A percentile compares a stretch with the other conserved stretches of the same genome.
Evolutionary conservation across 2,888 invertebrate genomes (phyloP).

Genomic region (Gastrophysa polygoni): DNA sequence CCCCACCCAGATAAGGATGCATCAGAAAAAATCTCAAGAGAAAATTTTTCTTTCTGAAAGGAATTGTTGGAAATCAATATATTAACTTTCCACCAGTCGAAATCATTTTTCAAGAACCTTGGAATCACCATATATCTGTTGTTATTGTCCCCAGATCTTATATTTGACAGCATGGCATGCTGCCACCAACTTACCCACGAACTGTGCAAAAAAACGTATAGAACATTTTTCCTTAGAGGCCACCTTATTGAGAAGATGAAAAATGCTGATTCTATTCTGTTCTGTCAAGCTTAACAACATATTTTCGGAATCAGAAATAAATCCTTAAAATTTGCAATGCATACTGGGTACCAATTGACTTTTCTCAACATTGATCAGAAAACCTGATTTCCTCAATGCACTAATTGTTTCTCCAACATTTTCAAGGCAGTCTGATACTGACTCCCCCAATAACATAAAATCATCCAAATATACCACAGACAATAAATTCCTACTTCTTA

Average conservation of each 20-base stretch:
- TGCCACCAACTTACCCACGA: slow-evolving; percentile 35
- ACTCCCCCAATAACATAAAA: slow-evolving; percentile 23
- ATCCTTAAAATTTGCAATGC: slow-evolving; percentile 23
- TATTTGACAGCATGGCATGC: slow-evolving; percentile 41
- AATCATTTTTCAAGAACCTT: no score
- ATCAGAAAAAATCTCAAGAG: slow-evolving; percentile 27
- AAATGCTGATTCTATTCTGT: slow-evolving; percentile 17
- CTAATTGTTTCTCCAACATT: slow-evolving; percentile 20
- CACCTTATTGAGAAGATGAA: not conserved
- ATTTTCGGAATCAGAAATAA: slow-evolving; percentile 17
- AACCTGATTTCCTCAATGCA: slow-evolving; percentile 23
- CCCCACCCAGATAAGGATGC: slow-evolving; percentile 23
- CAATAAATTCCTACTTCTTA: slow-evolving; percentile 18
- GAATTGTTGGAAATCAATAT: not conserved
- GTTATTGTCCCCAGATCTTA: no score
- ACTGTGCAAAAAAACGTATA: slow-evolving; percentile 33
- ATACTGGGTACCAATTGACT: slow-evolving; percentile 17
- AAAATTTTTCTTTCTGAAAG: not conserved
- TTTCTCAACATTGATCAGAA: slow-evolving; percentile 29
- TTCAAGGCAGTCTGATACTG: slow-evolving; percentile 2
- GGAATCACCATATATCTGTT: no score
- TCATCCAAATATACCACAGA: slow-evolving; percentile 33
- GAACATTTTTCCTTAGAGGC: slow-evolving; percentile 16
- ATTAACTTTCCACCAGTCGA: slow-evolving; percentile 28
- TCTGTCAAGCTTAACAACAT: slow-evolving; percentile 21